Conservation (phyloP, 2,888 invertebrate species). For the Cataglyphis albicans region DNA sequence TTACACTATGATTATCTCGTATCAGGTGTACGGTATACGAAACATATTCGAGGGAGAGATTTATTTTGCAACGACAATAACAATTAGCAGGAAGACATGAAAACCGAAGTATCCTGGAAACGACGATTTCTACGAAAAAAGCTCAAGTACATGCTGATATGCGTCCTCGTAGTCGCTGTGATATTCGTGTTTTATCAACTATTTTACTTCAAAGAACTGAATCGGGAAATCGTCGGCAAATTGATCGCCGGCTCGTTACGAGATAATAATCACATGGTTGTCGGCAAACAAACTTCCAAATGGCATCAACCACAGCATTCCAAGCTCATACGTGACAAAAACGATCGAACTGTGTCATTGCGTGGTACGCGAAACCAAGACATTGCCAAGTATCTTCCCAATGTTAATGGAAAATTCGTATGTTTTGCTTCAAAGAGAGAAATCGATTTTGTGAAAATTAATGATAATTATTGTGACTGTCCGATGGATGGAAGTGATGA, state of each 20-base stretch:
- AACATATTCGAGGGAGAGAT: not conserved
- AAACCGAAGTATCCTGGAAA: slow-evolving; percentile 68
- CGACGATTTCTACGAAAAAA: slow-evolving; percentile 78
- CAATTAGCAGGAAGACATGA: slow-evolving; percentile 66
- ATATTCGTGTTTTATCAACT: slow-evolving; percentile 84
- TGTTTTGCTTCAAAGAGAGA: slow-evolving; percentile 86
- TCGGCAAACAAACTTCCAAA: slow-evolving; percentile 60
- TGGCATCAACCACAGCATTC: slow-evolving; percentile 73
- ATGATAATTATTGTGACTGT: slow-evolving; percentile 96
- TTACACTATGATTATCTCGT: slow-evolving; percentile 1
- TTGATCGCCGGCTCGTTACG: slow-evolving; percentile 62
- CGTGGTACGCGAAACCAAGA: slow-evolving; percentile 86
- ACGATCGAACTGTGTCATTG: slow-evolving; percentile 73
- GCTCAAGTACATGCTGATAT: slow-evolving; percentile 85
- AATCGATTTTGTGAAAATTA: slow-evolving; percentile 88
- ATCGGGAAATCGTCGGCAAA: slow-evolving; percentile 65
- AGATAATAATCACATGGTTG: slow-evolving; percentile 49
- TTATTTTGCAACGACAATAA: not conserved
- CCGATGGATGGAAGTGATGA: slow-evolving; percentile 91
- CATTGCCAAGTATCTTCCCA: slow-evolving; percentile 85
- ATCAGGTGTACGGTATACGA: not conserved
- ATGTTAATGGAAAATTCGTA: slow-evolving; percentile 85
- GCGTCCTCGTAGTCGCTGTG: slow-evolving; percentile 84
- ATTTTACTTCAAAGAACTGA: slow-evolving; percentile 85
- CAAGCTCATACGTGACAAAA: slow-evolving; percentile 72